These are phyloP conservation scores for Sylvia borin DNA, from an alignment of 2,797 vertebrate genomes.

Conservation along the genomic window DNA sequence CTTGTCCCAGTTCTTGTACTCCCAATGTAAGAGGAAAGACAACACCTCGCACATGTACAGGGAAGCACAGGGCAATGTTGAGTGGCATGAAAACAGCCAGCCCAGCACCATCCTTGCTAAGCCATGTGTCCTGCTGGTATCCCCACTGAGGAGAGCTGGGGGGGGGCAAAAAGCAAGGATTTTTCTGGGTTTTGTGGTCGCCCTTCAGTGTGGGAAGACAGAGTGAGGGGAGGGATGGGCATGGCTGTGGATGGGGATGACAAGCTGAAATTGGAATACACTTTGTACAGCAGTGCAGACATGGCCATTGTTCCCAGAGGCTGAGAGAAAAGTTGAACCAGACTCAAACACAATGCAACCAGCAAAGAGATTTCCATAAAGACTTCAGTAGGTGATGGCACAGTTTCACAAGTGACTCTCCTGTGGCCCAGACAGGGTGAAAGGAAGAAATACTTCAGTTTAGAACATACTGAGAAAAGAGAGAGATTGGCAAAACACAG, in stretches of 20 bases:
- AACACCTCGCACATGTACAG: fast-evolving
- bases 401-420: background rate
- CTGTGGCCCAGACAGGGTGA: background rate
- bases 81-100: background rate
- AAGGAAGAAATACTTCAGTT: background rate
- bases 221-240: background rate
- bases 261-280: background rate
- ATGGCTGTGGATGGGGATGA: background rate
- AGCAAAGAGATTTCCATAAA: background rate
- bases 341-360: background rate
- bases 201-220: background rate
- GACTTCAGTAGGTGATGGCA: background rate
- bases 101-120: background rate
- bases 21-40: background rate
- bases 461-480: background rate
- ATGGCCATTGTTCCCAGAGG: background rate
- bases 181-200: background rate
- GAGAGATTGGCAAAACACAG: background rate
- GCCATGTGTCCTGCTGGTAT: background rate
- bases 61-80: background rate
- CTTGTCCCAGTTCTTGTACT: background rate
- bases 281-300: background rate
- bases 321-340: background rate
- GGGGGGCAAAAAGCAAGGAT: background rate
- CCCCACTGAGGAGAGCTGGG: background rate